phyloP scores from a whole-genome alignment of 2,113 vertebrate genomes.

The Cromileptes altivelis region DNA sequence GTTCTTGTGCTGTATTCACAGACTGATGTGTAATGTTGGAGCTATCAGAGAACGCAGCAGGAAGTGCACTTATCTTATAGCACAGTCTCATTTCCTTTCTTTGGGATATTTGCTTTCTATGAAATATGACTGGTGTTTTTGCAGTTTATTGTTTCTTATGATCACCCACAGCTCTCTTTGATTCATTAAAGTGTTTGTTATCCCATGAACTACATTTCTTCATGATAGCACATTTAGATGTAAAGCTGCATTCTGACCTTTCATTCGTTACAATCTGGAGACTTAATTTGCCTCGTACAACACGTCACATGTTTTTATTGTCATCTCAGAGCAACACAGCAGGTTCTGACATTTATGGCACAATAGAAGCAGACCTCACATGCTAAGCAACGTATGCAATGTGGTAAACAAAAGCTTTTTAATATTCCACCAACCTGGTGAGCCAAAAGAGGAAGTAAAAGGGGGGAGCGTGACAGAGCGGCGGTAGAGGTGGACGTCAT shows the following conservation, averaged over 20 bases:
- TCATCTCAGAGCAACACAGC: background rate
- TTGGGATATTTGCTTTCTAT: background rate
- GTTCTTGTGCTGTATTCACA: background rate
- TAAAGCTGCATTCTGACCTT: constrained; percentile 11
- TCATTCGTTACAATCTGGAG: background rate
- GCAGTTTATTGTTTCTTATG: background rate
- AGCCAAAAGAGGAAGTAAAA: background rate
- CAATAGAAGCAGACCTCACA: background rate
- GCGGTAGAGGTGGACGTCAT: background rate
- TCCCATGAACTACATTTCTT: background rate
- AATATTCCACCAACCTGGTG: background rate
- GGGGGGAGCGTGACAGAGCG: background rate
- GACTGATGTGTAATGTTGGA: background rate
- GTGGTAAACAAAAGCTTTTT: background rate
- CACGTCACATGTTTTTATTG: background rate
- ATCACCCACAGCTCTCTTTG: background rate
- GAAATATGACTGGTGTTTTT: background rate
- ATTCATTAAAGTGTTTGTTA: background rate
- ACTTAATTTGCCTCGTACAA: background rate
- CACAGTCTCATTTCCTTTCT: constrained; percentile 37
- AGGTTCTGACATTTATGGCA: background rate
- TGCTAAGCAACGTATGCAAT: background rate
- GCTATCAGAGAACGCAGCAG: constrained; percentile 49
- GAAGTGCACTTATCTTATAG: constrained; percentile 57
- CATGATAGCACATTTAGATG: background rate